phyloP scores from a whole-genome alignment of 2,888 invertebrate species.

The Therioaphis trifolii region DNA sequence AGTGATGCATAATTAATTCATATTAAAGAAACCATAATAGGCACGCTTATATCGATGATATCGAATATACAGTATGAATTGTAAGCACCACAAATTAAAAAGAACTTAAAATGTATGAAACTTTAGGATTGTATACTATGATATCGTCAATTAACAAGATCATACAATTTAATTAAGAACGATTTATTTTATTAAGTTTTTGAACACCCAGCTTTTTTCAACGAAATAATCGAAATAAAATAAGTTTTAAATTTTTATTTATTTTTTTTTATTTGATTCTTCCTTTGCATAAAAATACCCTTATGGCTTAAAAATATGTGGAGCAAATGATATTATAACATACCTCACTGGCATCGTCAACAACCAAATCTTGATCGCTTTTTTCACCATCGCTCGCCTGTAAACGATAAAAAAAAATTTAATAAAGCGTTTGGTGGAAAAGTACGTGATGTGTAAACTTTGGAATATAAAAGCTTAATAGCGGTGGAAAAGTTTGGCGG shows the following conservation, averaged over 20 bases:
- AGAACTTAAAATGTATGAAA: no score
- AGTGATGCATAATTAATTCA: no score
- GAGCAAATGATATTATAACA: conserved; percentile 33
- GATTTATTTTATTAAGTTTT: no score
- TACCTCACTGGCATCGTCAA: conserved; percentile 89
- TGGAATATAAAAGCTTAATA: conserved; percentile 20
- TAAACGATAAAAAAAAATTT: conserved; percentile 65
- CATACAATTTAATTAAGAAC: no score
- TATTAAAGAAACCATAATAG: no score
- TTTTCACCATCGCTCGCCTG: conserved; percentile 86
- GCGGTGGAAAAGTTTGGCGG: conserved; percentile 13
- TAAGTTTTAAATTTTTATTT: not conserved
- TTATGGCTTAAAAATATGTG: not conserved
- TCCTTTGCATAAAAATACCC: not conserved
- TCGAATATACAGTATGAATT: no score
- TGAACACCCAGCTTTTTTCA: no score
- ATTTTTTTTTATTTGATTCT: not conserved
- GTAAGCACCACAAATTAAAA: no score
- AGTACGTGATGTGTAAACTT: conserved; percentile 24
- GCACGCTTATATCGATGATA: no score
- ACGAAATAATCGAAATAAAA: no score
- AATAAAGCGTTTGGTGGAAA: not conserved
- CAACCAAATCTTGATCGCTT: conserved; percentile 91
- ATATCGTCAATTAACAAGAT: no score
- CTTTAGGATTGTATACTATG: no score